Evolutionary conservation across 2,888 invertebrate genomes (phyloP).

Genomic region (Zonitis immaculata): DNA sequence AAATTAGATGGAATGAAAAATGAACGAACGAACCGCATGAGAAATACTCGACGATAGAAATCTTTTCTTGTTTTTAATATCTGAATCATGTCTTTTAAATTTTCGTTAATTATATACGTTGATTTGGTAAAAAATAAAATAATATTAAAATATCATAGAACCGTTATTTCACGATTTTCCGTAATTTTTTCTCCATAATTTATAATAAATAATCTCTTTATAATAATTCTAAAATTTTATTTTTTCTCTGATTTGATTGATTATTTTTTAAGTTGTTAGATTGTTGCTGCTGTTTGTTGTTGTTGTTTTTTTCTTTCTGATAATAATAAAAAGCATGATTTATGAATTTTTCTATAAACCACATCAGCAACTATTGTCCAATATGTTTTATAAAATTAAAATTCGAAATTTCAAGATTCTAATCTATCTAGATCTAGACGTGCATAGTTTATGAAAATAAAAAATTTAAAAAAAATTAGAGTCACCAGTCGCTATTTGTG

Average conservation of each 20-base stretch:
- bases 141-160: neutral
- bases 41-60: neutral
- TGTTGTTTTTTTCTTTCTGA: too few relatives aligned
- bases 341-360: neutral
- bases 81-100: neutral
- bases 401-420: neutral
- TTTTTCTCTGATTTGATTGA: too few relatives aligned
- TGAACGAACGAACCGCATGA: too few relatives aligned
- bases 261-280: too few relatives aligned
- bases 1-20: too few relatives aligned
- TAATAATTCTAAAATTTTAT: too few relatives aligned
- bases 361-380: neutral
- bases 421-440: neutral
- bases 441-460: neutral
- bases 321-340: neutral
- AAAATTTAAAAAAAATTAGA: too few relatives aligned
- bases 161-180: neutral
- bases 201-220: too few relatives aligned
- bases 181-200: too few relatives aligned
- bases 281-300: neutral
- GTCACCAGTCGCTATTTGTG: neutral
- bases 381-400: neutral
- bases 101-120: conserved; percentile 1
- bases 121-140: neutral
- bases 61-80: neutral